Evolutionary conservation across 2,113 vertebrate genomes (phyloP).

Genomic region (Oryzias celebensis): DNA sequence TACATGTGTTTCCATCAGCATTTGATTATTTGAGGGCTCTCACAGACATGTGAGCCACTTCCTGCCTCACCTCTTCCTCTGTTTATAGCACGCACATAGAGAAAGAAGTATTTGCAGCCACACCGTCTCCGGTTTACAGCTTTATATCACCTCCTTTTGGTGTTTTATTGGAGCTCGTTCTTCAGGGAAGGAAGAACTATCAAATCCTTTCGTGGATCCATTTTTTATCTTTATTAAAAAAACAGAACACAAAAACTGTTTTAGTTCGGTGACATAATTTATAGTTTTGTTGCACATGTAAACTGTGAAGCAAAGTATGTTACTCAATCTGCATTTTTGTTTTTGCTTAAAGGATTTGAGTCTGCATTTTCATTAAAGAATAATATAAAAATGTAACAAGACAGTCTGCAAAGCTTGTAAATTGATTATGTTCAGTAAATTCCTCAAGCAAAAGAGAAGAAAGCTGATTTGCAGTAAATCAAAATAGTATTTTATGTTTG

Average conservation of each 20-base stretch:
- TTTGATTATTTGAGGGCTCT: conserved; percentile 42
- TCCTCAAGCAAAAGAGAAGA: too few relatives aligned
- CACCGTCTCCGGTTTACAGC: conserved; percentile 26
- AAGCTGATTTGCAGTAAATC: too few relatives aligned
- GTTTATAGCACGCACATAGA: conserved; percentile 41
- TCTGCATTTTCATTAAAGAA: too few relatives aligned
- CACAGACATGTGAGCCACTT: conserved; percentile 51
- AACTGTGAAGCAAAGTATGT: neutral
- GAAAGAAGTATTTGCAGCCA: neutral
- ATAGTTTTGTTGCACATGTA: neutral
- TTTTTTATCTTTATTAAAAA: conserved; percentile 23
- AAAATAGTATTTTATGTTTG: too few relatives aligned
- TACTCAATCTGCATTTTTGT: neutral
- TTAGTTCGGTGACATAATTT: neutral
- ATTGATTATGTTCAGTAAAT: too few relatives aligned
- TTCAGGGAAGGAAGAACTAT: conserved; percentile 27
- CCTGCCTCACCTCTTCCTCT: conserved; percentile 38
- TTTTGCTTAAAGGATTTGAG: too few relatives aligned
- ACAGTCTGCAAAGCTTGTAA: too few relatives aligned
- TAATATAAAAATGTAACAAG: too few relatives aligned
- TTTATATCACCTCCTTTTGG: conserved; percentile 11
- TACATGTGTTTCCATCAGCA: neutral
- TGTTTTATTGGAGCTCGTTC: conserved; percentile 44
- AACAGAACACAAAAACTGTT: neutral
- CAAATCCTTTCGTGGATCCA: neutral